Percentiles rank a stretch among this genome's conserved stretches.
phyloP scores from a whole-genome alignment of 2,113 vertebrate species.

The Erpornis zantholeuca region DNA sequence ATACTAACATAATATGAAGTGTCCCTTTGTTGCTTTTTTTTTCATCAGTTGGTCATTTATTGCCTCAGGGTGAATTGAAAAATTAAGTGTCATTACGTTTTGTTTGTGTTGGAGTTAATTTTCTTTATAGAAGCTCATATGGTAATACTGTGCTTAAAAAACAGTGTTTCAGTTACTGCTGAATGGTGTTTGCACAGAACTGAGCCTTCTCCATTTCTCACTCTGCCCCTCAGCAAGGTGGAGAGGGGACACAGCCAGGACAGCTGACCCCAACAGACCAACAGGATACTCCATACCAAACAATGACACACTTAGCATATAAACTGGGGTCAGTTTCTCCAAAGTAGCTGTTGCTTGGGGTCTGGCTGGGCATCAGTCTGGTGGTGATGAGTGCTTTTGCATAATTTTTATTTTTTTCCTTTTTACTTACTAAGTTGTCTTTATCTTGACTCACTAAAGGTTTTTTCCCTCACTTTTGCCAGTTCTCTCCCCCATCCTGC shows the following conservation, averaged over 20 bases:
- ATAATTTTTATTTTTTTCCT: background rate
- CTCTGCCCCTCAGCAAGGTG: background rate
- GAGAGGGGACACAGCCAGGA: background rate
- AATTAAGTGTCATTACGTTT: background rate
- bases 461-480: background rate
- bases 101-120: background rate
- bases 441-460: background rate
- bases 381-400: background rate
- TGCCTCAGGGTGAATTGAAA: background rate
- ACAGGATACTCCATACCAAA: background rate
- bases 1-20: background rate
- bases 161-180: background rate
- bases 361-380: background rate
- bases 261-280: background rate
- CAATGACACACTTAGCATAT: background rate
- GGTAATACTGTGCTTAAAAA: background rate
- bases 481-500: background rate
- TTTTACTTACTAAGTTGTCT: background rate
- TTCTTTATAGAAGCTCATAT: background rate
- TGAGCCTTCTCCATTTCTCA: background rate
- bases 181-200: background rate
- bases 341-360: background rate
- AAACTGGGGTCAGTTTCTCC: background rate
- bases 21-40: background rate
- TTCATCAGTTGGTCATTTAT: background rate